These are phyloP conservation scores for Elgaria multicarinata DNA, from an alignment of 2,113 vertebrate species.

Conservation along the genomic window DNA sequence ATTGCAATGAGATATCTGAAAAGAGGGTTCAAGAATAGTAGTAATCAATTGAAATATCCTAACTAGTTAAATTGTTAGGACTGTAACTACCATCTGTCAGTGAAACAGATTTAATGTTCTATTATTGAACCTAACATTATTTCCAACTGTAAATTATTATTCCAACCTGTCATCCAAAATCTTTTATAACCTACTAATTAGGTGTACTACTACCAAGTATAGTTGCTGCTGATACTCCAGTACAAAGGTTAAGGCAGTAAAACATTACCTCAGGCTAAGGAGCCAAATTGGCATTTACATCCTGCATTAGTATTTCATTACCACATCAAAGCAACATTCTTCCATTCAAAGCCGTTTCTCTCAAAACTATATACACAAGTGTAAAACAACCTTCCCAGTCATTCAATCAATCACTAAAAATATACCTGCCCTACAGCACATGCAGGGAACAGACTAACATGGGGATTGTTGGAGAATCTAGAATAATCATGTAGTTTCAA, in stretches of 20 bases:
- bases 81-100: neutral
- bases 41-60: neutral
- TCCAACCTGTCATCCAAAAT: neutral
- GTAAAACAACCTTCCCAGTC: slow-evolving; percentile 14
- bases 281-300: slow-evolving; percentile 22
- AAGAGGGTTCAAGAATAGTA: neutral
- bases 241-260: slow-evolving; percentile 30
- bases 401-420: slow-evolving; percentile 14
- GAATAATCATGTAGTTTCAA: neutral
- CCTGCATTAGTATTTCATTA: slow-evolving; percentile 18
- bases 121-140: neutral
- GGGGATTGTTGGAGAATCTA: neutral
- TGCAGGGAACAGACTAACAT: neutral
- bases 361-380: neutral
- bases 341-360: neutral
- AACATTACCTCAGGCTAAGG: slow-evolving; percentile 5
- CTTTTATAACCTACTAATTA: slow-evolving; percentile 26
- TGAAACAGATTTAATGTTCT: neutral
- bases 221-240: neutral
- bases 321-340: slow-evolving; percentile 29
- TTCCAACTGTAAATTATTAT: neutral
- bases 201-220: neutral
- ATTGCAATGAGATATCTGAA: neutral
- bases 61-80: neutral
- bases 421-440: neutral